Percentiles rank a stretch among this genome's conserved stretches.
phyloP scores from a whole-genome alignment of 2,113 vertebrate species.

The Podocnemis expansa region DNA sequence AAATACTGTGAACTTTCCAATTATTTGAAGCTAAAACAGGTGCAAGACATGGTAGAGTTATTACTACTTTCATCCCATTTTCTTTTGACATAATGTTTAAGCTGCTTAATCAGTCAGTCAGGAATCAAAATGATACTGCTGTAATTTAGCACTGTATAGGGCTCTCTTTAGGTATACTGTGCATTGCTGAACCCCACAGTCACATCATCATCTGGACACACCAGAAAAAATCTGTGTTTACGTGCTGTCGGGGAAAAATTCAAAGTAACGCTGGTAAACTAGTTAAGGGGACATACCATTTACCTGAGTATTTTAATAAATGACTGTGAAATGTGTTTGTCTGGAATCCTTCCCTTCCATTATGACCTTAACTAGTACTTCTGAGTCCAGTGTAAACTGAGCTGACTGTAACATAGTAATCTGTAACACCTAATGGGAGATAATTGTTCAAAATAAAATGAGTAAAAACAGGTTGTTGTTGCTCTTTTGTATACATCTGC shows the following conservation, averaged over 20 bases:
- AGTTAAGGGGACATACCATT: conserved; percentile 8
- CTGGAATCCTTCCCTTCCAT: background rate
- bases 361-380: conserved; percentile 30
- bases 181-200: background rate
- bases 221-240: background rate
- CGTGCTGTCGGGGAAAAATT: background rate
- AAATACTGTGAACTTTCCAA: conserved; percentile 57
- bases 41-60: conserved; percentile 48
- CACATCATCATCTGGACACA: background rate
- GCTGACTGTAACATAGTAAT: background rate
- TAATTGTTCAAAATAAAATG: background rate
- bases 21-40: conserved; percentile 62
- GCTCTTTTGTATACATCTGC: background rate
- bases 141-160: conserved; percentile 22
- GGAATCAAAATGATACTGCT: conserved; percentile 6
- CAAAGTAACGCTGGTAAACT: background rate
- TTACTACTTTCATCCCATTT: conserved; percentile 38
- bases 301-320: conserved; percentile 14
- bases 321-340: background rate
- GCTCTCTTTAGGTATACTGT: conserved; percentile 30
- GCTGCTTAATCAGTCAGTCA: conserved; percentile 31
- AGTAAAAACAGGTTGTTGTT: background rate
- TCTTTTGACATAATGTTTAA: conserved; percentile 20
- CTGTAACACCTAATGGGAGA: background rate
- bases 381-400: background rate